Evolutionary conservation across 1,140 invertebrate genomes (phyloP), one percentile per base, ranked within the genome.

Genomic region (Leguminivora glycinivorella): DNA sequence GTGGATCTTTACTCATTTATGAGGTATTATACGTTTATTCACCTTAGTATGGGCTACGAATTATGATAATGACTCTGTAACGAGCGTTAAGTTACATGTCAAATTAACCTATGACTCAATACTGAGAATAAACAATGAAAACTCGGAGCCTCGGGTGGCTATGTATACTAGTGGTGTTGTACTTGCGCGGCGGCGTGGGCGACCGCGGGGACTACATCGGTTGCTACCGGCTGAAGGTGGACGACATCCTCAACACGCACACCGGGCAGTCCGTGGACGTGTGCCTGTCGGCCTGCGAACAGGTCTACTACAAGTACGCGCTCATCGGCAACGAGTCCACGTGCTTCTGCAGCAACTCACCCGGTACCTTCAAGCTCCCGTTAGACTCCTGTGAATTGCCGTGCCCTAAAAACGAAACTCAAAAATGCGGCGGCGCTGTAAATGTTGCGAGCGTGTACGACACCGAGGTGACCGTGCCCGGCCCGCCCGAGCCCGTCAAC

Each of bases 391-490:
- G 93, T 70, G 80, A 87, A 70, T 91, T 84, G 0, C 85, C 90
- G 0, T 93, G 92, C 38, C 83, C 92, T 19, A 93, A 92, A 70
- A 93, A 92, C 72, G 92, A 90, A 70, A 88, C 89, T 1, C 92
- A 93, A 73, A 91, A 87, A 40, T 93, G 93, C 72, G 93, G 93
- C 0, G 93, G 93, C 7, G 88, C 89, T 5, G 87, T 91, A 0
- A 79, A 82, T 38, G 87, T 91, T 0, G 88, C 89, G 10, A 93
- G 93, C 34, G 93, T 93, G 0, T 93, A 93, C 74, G 92, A 93
- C 52, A 93, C 93, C 0, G 91, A 89, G 12, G 82, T 92, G 2
- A 74, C 74, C 3, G 81, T 86, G 2, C 91, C 93, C 2, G 91
- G 91, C 0, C 89, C 87, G 0, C 92, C 93, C 0, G 81, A 87